Evolutionary conservation across 2,888 invertebrate genomes (phyloP).

Genomic region (Branchinecta sandiegonensis): DNA sequence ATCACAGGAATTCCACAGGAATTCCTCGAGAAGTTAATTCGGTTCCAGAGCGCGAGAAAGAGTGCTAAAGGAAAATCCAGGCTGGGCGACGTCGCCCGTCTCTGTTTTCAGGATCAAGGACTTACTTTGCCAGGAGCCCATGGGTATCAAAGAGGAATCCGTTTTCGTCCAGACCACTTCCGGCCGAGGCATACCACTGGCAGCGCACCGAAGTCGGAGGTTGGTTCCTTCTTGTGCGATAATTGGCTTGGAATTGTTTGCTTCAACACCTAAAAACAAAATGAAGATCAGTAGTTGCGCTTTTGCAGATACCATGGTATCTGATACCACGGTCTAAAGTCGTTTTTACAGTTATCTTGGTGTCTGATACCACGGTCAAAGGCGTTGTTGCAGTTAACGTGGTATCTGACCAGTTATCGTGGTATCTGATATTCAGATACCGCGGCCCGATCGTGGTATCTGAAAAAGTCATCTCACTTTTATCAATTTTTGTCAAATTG

Average conservation of each 20-base stretch:
- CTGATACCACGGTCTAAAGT: too few species aligned
- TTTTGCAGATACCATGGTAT: too few species aligned
- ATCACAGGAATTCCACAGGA: too few species aligned
- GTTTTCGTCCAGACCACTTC: slow-evolving; percentile 58
- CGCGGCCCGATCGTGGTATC: too few species aligned
- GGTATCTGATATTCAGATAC: too few species aligned
- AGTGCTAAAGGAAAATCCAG: slow-evolving; percentile 28
- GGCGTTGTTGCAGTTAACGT: too few species aligned
- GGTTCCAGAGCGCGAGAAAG: too few species aligned
- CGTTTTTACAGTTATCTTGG: neutral
- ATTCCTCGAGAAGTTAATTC: too few species aligned
- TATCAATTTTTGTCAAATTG: too few species aligned
- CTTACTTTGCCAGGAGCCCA: slow-evolving; percentile 50
- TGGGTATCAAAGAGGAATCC: slow-evolving; percentile 47
- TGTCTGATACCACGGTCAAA: too few species aligned
- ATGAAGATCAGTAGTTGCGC: neutral
- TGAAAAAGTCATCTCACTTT: too few species aligned
- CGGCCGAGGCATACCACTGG: slow-evolving; percentile 61
- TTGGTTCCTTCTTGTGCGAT: slow-evolving; percentile 66
- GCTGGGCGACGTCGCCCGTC: neutral
- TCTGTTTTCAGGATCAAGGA: slow-evolving; percentile 20
- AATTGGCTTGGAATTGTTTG: slow-evolving; percentile 37
- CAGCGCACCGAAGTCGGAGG: slow-evolving; percentile 63
- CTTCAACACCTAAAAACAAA: slow-evolving; percentile 13
- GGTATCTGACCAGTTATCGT: too few species aligned